Evolutionary conservation across 1,140 invertebrate genomes (phyloP), one percentile per base, ranked within the genome.

Genomic region (Thrips palmi): DNA sequence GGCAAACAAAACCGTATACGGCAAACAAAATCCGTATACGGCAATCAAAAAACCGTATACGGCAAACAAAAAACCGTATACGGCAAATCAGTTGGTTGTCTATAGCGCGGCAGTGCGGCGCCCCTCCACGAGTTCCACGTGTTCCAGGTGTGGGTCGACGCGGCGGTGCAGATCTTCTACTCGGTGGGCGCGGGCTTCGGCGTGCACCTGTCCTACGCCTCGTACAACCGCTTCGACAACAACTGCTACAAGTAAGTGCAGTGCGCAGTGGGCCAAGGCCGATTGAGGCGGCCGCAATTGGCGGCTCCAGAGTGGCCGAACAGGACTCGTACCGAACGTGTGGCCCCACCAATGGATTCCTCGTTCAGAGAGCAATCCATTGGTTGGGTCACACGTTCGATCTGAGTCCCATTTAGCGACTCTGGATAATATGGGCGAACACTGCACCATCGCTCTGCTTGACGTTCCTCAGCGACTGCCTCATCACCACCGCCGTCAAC

Each of bases 181-280:
- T 89, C 85, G 0, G 71, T 91, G 1, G 88, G 87, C 1, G 80
- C 83, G 8, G 87, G 87, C 3, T 92, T 88, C 68, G 88, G 88
- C 35, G 83, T 83, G 17, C 74, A 91, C 47, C 66, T 91, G 4
- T 78, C 82, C 24, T 82, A 88, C 60, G 82, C 86, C 10, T 88
- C 83, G 53, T 89, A 86, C 49, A 92, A 93, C 54, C 68, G 68
- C 37, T 89, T 89, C 49, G 67, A 77, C 47, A 88, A 89, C 46
- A 81, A 89, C 50, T 85, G 81, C 52, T 73, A 74, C 60, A 57
- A 67, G 80, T 84, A 53, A 59, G 56, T 60, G 27, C 10, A 38
- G 14, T 18, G 19, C n/a, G n/a, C n/a, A n/a, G n/a, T n/a, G n/a
- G n/a, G n/a, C n/a, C 7, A 27, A 7, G 12, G 24, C 7, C 24